phyloP scores from a whole-genome alignment of 2,797 vertebrate genomes.

The Bucorvus abyssinicus region DNA sequence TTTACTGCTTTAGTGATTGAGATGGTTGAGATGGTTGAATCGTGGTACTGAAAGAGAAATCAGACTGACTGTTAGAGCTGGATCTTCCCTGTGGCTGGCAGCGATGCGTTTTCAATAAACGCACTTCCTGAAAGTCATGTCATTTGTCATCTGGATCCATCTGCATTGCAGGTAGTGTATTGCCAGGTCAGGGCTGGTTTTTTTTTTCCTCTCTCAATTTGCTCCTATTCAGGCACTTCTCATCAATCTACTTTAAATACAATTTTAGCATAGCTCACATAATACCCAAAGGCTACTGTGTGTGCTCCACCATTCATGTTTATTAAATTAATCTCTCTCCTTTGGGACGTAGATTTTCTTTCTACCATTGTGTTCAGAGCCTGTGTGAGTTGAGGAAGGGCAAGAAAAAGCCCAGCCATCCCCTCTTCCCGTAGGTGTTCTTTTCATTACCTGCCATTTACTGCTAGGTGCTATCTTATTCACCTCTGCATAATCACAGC shows the following conservation, averaged over 20 bases:
- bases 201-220: background rate
- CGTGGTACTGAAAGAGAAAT: background rate
- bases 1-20: background rate
- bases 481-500: background rate
- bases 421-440: background rate
- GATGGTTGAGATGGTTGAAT: background rate
- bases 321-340: background rate
- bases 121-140: conserved; percentile 18
- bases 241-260: background rate
- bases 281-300: background rate
- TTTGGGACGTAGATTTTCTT: background rate
- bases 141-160: conserved; percentile 39
- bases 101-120: background rate
- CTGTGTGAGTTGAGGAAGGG: background rate
- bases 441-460: conserved; percentile 28
- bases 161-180: conserved; percentile 36
- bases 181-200: background rate
- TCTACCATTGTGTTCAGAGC: background rate
- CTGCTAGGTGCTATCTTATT: background rate
- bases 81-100: background rate
- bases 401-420: background rate
- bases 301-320: background rate
- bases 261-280: background rate
- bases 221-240: background rate
- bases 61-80: background rate